phyloP scores from a whole-genome alignment of 2,888 invertebrate genomes.

The Geophilus truncorum region DNA sequence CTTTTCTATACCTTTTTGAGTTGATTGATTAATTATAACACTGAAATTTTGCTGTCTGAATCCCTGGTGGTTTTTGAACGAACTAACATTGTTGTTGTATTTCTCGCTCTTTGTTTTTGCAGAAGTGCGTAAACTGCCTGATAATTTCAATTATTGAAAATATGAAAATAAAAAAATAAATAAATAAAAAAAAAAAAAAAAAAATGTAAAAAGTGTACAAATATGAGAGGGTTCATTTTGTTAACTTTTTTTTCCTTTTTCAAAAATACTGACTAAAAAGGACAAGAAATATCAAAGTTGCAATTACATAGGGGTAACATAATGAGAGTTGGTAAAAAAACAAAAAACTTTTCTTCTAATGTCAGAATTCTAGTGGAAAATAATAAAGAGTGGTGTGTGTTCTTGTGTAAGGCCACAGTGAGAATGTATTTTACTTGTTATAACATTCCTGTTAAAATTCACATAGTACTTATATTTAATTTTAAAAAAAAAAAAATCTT shows the following conservation, averaged over 20 bases:
- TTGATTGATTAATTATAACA: neutral
- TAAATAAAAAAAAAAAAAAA: neutral
- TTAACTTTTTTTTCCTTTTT: neutral
- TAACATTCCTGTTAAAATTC: neutral
- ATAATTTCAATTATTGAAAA: neutral
- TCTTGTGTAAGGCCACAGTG: neutral
- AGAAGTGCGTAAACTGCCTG: too few species aligned
- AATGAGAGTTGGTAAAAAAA: constrained; percentile 3
- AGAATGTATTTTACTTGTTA: constrained; percentile 10
- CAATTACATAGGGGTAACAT: neutral
- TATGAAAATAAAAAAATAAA: neutral
- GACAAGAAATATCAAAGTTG: too few species aligned
- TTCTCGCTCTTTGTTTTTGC: too few species aligned
- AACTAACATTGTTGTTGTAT: too few species aligned
- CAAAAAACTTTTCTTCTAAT: neutral
- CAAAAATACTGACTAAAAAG: neutral
- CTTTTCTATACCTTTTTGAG: too few species aligned
- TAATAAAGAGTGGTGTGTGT: neutral
- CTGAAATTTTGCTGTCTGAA: neutral
- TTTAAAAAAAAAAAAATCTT: neutral
- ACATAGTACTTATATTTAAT: neutral
- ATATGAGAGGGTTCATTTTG: neutral
- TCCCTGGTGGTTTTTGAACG: too few species aligned
- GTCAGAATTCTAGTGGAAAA: constrained; percentile 17
- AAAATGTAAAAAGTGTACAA: neutral